These are phyloP conservation scores for Loripinus fragilis DNA, from an alignment of 2,888 invertebrate genomes.

Conservation along the genomic window DNA sequence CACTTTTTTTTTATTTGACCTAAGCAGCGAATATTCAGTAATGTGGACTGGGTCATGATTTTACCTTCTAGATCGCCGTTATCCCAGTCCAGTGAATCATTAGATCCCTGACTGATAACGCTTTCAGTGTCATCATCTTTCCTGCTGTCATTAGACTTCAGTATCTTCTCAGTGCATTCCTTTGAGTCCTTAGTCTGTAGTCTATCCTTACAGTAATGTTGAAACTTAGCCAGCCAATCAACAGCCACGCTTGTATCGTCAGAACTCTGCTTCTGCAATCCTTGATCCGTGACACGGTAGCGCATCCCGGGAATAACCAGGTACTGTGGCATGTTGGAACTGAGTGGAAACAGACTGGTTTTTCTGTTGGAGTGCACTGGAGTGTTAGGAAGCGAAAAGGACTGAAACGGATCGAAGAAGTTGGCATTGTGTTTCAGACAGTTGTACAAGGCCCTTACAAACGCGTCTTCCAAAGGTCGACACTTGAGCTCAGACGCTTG, in stretches of 20 bases:
- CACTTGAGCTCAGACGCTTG: constrained; percentile 68
- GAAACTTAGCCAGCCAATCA: constrained; percentile 76
- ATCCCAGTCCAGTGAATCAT: constrained; percentile 67
- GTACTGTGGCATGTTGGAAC: constrained; percentile 65
- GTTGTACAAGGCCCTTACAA: constrained; percentile 74
- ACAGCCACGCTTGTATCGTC: constrained; percentile 64
- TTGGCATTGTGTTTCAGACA: constrained; percentile 75
- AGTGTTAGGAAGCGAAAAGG: constrained; percentile 67
- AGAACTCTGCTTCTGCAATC: constrained; percentile 55
- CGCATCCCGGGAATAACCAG: constrained; percentile 65
- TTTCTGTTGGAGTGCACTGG: constrained; percentile 69
- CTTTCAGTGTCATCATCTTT: constrained; percentile 61
- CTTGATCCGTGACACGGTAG: constrained; percentile 58
- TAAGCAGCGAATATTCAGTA: no score
- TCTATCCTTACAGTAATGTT: constrained; percentile 74
- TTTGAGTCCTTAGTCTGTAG: constrained; percentile 72
- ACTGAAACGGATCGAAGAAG: constrained; percentile 69
- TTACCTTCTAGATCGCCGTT: constrained; percentile 63
- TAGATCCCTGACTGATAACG: constrained; percentile 56
- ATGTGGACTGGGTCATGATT: no score
- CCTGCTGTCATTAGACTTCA: constrained; percentile 45
- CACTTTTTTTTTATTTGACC: no score
- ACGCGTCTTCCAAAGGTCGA: constrained; percentile 73
- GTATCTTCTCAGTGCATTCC: constrained; percentile 67
- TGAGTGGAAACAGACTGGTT: constrained; percentile 67